Conservation (phyloP, 2,113 vertebrate genomes). For the Clinocottus analis region DNA sequence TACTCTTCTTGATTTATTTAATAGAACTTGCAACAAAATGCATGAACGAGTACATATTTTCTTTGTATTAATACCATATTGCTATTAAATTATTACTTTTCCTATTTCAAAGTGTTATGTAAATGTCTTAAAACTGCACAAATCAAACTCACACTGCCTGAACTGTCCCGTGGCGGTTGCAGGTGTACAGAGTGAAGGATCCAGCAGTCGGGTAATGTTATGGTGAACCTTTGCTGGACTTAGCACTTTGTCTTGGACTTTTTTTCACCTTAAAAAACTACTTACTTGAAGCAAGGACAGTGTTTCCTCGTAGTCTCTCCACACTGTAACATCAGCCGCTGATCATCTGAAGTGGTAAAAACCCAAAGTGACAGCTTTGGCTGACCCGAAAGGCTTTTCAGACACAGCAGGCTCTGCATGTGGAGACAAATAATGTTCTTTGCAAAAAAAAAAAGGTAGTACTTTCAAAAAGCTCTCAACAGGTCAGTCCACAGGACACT, state of each 20-base stretch:
- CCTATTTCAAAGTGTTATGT: not conserved
- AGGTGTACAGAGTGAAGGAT: not conserved
- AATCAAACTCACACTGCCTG: not conserved
- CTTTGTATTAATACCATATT: not conserved
- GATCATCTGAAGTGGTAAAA: conserved; percentile 28
- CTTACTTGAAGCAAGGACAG: not conserved
- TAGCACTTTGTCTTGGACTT: not conserved
- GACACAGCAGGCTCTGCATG: conserved; percentile 6
- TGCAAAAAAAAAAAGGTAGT: conserved; percentile 28
- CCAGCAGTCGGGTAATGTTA: not conserved
- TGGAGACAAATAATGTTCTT: conserved; percentile 38
- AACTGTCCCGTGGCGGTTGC: not conserved
- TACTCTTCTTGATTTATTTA: not conserved
- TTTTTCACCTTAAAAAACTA: not conserved
- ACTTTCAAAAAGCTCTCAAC: conserved; percentile 39
- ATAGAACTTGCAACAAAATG: conserved; percentile 5
- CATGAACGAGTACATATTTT: conserved; percentile 2
- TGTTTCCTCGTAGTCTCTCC: not conserved
- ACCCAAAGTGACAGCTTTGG: conserved; percentile 36
- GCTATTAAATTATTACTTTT: conserved; percentile 3
- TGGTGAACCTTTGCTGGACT: not conserved
- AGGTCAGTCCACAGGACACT: conserved; percentile 2
- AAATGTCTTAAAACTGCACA: conserved; percentile 9
- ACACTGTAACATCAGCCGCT: not conserved
- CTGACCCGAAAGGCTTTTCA: conserved; percentile 40